Evolutionary conservation across 2,113 vertebrate genomes (phyloP).

Genomic region (Scopus umbretta): DNA sequence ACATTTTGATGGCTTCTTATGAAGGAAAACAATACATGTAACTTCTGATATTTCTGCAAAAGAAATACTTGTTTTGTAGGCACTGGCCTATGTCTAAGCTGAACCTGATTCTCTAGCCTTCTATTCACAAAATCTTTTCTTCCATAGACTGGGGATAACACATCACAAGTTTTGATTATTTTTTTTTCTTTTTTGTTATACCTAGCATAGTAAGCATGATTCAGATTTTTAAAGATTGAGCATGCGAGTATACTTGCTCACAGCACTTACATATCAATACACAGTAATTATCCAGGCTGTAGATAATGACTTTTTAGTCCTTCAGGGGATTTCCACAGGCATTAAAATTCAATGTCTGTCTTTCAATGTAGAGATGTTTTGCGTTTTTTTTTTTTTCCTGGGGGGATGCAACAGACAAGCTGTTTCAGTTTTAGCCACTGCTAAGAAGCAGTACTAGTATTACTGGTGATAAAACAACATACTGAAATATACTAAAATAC

Average conservation of each 20-base stretch:
- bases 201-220: not conserved
- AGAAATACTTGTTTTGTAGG: not conserved
- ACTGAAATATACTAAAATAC: not conserved
- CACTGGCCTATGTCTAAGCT: not conserved
- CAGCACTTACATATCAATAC: not conserved
- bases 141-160: not conserved
- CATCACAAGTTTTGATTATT: not conserved
- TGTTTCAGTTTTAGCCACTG: not conserved
- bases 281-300: not conserved
- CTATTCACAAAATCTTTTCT: not conserved
- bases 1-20: not conserved
- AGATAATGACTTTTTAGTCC: not conserved
- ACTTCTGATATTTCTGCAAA: not conserved
- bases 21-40: not conserved
- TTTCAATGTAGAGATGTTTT: not conserved
- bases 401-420: accelerated
- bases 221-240: not conserved
- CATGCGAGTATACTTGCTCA: not conserved
- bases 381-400: too few species aligned
- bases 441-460: not conserved
- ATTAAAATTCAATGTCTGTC: not conserved
- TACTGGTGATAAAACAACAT: not conserved
- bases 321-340: not conserved
- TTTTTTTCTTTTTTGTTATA: not conserved
- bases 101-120: not conserved